Conservation (phyloP, 2,797 vertebrate species). For the Rhabdomys pumilio region DNA sequence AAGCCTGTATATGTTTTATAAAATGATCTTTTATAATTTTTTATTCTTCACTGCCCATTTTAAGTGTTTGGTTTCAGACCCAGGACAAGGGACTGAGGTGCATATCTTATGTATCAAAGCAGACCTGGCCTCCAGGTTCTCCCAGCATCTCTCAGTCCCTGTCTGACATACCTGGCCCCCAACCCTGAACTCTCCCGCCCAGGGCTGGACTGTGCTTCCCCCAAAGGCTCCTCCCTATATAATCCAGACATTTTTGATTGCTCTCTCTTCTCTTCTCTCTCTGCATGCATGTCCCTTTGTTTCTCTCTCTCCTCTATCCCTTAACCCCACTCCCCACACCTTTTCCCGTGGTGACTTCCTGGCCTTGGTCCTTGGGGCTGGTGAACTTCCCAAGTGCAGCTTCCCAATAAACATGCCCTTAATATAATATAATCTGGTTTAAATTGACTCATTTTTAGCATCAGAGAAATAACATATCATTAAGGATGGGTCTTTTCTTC, state of each 20-base stretch:
- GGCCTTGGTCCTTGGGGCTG: no score
- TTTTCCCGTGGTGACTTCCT: no score
- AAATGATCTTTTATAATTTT: no score
- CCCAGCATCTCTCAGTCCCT: not conserved
- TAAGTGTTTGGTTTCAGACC: not conserved
- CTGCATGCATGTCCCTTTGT: not conserved
- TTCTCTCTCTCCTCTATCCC: no score
- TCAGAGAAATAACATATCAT: not conserved
- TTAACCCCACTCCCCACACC: not conserved
- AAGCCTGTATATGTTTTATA: no score
- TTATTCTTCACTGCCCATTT: not conserved
- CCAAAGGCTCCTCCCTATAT: not conserved
- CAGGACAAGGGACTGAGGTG: not conserved
- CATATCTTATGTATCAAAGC: not conserved
- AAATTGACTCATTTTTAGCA: not conserved
- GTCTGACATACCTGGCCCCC: not conserved
- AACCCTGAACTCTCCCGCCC: not conserved
- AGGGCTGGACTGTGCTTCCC: not conserved
- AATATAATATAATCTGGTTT: not conserved
- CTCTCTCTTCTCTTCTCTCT: not conserved
- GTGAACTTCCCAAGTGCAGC: no score
- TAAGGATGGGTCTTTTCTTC: not conserved
- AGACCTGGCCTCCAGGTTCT: not conserved
- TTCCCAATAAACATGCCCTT: not conserved
- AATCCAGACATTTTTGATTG: not conserved